Evolutionary conservation across 2,888 invertebrate genomes (phyloP).

Genomic region (Caenorhabditis parvicauda): DNA sequence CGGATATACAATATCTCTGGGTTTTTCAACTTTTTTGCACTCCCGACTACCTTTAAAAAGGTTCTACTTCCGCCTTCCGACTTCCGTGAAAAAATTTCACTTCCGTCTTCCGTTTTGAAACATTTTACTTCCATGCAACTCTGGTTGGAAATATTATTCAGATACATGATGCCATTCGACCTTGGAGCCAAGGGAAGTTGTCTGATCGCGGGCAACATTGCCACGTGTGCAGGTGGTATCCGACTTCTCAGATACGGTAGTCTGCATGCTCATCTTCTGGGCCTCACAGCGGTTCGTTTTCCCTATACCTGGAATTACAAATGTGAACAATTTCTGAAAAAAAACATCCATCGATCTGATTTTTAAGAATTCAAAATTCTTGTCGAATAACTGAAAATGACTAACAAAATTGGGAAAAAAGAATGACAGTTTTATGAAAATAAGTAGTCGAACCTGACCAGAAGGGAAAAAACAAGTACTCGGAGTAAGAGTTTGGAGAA

Average conservation of each 20-base stretch:
- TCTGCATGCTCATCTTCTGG: slow-evolving; percentile 61
- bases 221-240: slow-evolving; percentile 94
- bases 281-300: slow-evolving; percentile 40
- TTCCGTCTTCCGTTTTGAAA: no score
- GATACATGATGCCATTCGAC: slow-evolving; percentile 89
- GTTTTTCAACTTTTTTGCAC: no score
- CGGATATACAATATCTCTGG: background rate
- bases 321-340: background rate
- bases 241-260: slow-evolving; percentile 91
- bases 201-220: slow-evolving; percentile 90
- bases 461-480: background rate
- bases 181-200: slow-evolving; percentile 80
- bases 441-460: background rate
- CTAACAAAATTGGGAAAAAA: no score
- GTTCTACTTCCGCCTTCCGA: no score
- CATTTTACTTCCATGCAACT: no score
- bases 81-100: no score
- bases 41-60: no score
- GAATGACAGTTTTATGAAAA: slow-evolving; percentile 9
- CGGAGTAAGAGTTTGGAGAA: no score
- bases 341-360: no score
- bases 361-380: no score
- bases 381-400: no score
- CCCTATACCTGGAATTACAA: background rate
- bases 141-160: slow-evolving; percentile 1